Base-by-base conservation (phyloP, 2,797 vertebrate genomes). In the Anomalospiza imberbis region DNA sequence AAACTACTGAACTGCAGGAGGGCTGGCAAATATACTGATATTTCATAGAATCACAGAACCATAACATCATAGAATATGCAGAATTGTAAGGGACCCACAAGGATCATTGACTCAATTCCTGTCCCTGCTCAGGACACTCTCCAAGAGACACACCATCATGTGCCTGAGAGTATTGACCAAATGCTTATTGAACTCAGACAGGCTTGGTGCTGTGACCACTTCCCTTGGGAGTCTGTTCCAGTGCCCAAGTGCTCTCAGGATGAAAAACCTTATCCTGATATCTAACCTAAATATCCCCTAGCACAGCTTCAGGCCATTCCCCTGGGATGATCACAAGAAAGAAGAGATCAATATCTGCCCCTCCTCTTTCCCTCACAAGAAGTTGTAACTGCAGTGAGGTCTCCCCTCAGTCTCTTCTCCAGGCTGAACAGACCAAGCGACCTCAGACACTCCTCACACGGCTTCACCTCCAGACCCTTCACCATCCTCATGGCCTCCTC, bases 231-330 rank as follows among this genome's bases (percentile, higher is more conserved):
- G 18, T 3, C 28, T 42, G 12, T 26, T 86, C 28, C 21, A 28
- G 21, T 4, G 10, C 17, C 4, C 48, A 47, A 3, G 3, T 3
- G 21, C 12, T 3, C 4, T 18, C 25, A 4, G 20, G 11, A 5
- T 50, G 32, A 87, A 44, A 48, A 63, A 42, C 7, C 28, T 71
- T 44, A 13, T 32, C 22, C 44, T 50, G 6, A 21, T 55, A 50
- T 26, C 17, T 17, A 63, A 36, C 13, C 22, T 50, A 36, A 63
- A 32, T 7, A 26, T 17, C 7, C 22, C 6, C 26, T 36, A 22
- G 6, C 74, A 71, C 31, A 78, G 19, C 17, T 50, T 57, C 36
- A 57, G n/a, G 32, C 9, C 2, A 9, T 53, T 63, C 6, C 50
- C 42, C 14, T 0, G 1, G 9, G 15, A 36, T 42, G 26, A 28